Base-by-base conservation (phyloP, 2,888 invertebrate genomes). In the Ommatoiulus sabulosus region DNA sequence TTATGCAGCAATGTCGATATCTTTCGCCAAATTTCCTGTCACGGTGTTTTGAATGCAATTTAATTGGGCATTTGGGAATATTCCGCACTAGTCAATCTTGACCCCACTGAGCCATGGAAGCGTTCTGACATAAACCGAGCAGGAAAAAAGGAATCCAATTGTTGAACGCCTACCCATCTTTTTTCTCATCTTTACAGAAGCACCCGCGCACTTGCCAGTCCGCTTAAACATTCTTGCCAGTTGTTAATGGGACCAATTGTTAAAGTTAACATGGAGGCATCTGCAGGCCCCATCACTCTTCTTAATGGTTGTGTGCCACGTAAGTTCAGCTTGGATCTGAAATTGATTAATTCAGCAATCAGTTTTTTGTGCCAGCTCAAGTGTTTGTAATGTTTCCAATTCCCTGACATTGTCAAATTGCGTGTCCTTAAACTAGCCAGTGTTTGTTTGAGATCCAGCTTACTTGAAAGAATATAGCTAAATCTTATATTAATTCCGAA, bases 211-310 rank as follows among this genome's bases (percentile, higher is more conserved):
- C 72, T n/a, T 72, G 72, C 24, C n/a, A 72, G 24, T 24, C 72
- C 24, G 72, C 20, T 72, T 72, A 72, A 72, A 72, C 72, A 10
- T 24, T 24, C 72, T 72, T 7, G 6, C 24, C 72, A 7, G 72
- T 72, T 72, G 72, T 84, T 84, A 88, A 88, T 88, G 88, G 88
- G 88, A 84, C 88, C 88, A 84, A 88, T 84, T 88, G 88, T 24
- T 84, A 84, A 44, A 46, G 35, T 20, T 46, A 57, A 43, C 52
- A 88, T 88, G 88, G 88, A 88, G 88, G 84, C 88, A 43, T 44
- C 88, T 48, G 8, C 57, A 44, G 48, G 84, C 84, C 84, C 88
- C 88, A 43, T 44, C 35, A 43, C 43, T 52, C 48, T 87, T 48
- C 44, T 43, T 87, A 87, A 87, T 52, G 48, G 87, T 48, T 85